Evolutionary conservation across 2,113 vertebrate genomes (phyloP), one percentile per base, ranked within the genome.

Genomic region (Symphodus melops): DNA sequence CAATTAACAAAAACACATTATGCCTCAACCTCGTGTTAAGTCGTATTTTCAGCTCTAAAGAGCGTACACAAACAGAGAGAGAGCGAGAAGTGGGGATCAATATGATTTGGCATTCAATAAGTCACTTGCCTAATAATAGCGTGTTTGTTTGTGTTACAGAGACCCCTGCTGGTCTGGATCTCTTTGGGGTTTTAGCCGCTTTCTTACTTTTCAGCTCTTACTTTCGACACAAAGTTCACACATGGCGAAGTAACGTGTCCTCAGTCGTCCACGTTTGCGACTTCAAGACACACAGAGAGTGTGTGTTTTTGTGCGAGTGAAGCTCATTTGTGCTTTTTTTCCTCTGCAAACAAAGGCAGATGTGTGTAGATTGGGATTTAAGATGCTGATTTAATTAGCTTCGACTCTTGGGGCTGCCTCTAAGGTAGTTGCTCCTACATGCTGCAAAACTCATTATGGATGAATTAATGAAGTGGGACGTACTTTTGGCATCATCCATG

Each of bases 391-490:
- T 92, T 91, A 87, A 91, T 92, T 90, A 91, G 87, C 85, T 81
- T 64, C 57, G 87, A 89, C 90, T 90, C 85, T 72, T 51, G 78
- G 85, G 86, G 77, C 73, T 70, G 86, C 77, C 87, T 90, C 84
- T 84, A 75, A 91, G 90, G 87, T 92, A 88, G 88, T 56, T 82
- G 84, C 86, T 90, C 87, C 88, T 79, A 89, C 90, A 89, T 79
- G 86, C 87, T 72, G 84, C 88, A 89, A 82, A 90, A 88, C 92
- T 93, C 91, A 92, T 92, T 92, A 92, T 91, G 90, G 90, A 81
- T 91, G 91, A 92, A 92, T 92, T 92, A 93, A 92, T 93, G 91
- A 91, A 90, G 89, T 83, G 86, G 91, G 90, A 88, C 80, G 88
- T 88, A 71, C 89, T 80, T 77, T 91, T 89, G 88, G 88, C 87